These are phyloP conservation scores for Bolinopsis microptera DNA, from an alignment of 37 sponge, comb jelly and placozoan genomes.

Conservation along the genomic window DNA sequence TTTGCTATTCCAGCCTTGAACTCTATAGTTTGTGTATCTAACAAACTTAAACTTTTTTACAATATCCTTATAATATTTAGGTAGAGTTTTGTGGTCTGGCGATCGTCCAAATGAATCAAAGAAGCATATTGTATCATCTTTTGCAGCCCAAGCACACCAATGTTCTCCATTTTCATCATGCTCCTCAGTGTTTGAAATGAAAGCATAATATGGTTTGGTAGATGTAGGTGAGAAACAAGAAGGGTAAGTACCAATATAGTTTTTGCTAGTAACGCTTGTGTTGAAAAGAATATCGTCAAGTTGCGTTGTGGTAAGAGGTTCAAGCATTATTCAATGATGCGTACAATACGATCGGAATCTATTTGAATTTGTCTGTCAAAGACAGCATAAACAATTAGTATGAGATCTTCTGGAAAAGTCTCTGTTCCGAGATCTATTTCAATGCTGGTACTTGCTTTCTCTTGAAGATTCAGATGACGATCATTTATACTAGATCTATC, in stretches of 20 bases:
- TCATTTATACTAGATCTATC: background rate
- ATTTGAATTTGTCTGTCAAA: constrained; percentile 23
- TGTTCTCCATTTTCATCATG: background rate
- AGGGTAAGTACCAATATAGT: background rate
- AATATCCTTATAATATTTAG: background rate
- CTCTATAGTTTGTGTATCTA: background rate
- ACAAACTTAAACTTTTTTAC: background rate
- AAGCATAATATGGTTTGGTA: background rate
- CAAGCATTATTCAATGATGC: constrained; percentile 18
- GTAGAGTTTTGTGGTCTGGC: background rate
- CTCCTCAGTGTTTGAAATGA: background rate
- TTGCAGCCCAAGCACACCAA: background rate
- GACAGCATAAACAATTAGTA: constrained; percentile 3
- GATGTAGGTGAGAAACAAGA: background rate
- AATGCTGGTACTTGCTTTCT: background rate
- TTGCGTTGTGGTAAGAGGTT: background rate
- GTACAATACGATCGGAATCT: background rate
- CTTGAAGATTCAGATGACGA: background rate
- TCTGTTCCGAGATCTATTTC: constrained; percentile 12
- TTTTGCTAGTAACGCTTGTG: background rate
- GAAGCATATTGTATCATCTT: background rate
- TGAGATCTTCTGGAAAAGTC: background rate
- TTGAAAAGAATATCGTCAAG: background rate
- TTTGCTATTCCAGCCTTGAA: background rate
- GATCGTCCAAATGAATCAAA: constrained; percentile 35